Evolutionary conservation across 2,797 vertebrate genomes (phyloP), one percentile per base, ranked within the genome.

Genomic region (Sternotherus odoratus): DNA sequence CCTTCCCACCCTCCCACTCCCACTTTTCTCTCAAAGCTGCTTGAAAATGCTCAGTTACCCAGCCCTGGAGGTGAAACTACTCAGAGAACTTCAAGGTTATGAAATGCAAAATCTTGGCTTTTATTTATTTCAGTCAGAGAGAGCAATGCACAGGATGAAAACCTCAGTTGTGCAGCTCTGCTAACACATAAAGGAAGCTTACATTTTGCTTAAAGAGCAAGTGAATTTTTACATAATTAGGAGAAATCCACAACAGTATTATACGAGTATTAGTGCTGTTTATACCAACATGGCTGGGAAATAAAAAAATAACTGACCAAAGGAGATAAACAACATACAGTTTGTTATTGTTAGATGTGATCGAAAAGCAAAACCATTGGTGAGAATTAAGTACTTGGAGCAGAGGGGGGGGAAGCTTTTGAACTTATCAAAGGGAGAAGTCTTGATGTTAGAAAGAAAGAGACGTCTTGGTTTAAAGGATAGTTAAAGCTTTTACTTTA

Each of bases 31-130:
- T 86, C 78, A 83, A 95, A 93, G 92, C 91, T 94, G 87, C 95
- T 97, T 95, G 95, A 97, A 97, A 98, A 96, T 85, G 93, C 56
- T 95, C 94, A 69, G 92, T 95, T 95, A 94, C 92, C 77, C 96
- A 97, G 92, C 92, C 97, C 97, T 96, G 93, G 95, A 98, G 97
- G 95, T 96, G 97, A 97, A 97, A 96, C 88, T 96, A 94, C 94
- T 97, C 93, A 89, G 94, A 96, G 91, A 96, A 97, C 96, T 91
- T 98, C 97, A 98, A 97, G 97, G 97, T 97, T 97, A 98, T 96
- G 92, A 96, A 98, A 98, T 94, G 96, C 96, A 97, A 97, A 97
- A 96, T 90, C 95, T 90, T 94, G 54, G 50, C 95, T 97, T 97
- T 98, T 97, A 95, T 98, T 98, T 97, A 97, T 95, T 97, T 97